Base-by-base conservation (phyloP, 2,113 vertebrate genomes). In the Suricata suricatta region DNA sequence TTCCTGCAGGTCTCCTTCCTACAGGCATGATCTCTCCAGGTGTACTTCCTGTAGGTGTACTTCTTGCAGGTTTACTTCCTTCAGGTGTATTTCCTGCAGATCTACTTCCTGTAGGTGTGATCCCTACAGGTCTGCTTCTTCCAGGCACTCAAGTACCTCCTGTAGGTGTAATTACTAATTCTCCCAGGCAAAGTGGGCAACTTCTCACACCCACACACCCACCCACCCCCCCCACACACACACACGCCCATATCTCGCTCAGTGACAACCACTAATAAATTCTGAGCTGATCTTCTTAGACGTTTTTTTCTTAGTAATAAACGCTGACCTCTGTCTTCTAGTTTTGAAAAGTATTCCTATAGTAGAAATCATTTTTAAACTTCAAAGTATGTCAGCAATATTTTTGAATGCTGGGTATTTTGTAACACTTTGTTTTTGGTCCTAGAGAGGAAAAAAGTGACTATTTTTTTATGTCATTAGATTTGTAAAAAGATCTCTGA, bases 311-410 rank as follows among this genome's bases (percentile, higher is more conserved):
- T 71, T n/a, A 41, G 35, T 47, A 9, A 12, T 33, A 31, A 10
- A 44, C 10, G 8, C 4, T 29, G 4, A 27, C 6, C 13, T 12
- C 7, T 52, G 41, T 44, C 29, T 35, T 41, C 35, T 29, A 25
- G 52, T 69, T 79, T 33, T 60, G 38, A 81, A 47, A 74, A 33
- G 5, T 33, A 19, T 8, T 35, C 31, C 29, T 88, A 3, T n/a
- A 29, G 6, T 29, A 68, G 25, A 17, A 66, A 3, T 27, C 52
- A 0, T 15, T 85, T 50, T 14, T 12, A 66, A 35, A 52, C 29
- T 6, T 25, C 17, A 13, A 11, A 0, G 13, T 31, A 4, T 11
- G 3, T 50, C 19, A 14, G 11, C 7, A 33, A 16, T 35, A 6
- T 35, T 33, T 81, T 11, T 47, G 66, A 47, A 27, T 16, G 0